Evolutionary conservation across 2,113 vertebrate genomes (phyloP).

Genomic region (Otocyon megalotis): DNA sequence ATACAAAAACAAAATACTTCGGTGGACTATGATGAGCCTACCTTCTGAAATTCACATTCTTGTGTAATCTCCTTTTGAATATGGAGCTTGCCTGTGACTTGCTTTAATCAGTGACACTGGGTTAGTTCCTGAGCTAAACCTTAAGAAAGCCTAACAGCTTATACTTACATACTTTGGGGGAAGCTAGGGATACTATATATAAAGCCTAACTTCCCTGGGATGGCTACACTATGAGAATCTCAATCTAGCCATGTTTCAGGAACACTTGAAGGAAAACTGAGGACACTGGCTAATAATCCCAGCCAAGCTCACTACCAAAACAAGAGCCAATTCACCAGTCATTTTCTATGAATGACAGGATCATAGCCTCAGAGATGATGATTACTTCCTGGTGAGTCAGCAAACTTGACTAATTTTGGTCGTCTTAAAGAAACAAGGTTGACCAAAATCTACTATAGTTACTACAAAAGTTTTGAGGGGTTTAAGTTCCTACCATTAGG

Average conservation of each 20-base stretch:
- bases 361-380: not conserved
- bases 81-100: not conserved
- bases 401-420: not conserved
- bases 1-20: not conserved
- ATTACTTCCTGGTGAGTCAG: not conserved
- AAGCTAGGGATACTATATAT: not conserved
- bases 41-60: not conserved
- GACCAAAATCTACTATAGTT: not conserved
- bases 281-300: not conserved
- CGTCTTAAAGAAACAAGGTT: not conserved
- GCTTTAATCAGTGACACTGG: not conserved
- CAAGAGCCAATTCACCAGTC: not conserved
- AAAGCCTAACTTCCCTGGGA: not conserved
- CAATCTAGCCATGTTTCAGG: not conserved
- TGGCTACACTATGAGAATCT: not conserved
- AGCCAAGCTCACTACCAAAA: not conserved
- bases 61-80: not conserved
- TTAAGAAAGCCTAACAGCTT: not conserved
- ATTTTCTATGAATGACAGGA: not conserved
- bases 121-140: not conserved
- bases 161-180: not conserved
- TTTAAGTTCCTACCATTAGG: not conserved
- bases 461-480: not conserved
- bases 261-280: not conserved
- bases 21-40: not conserved